A percentile compares a stretch with the other conserved stretches of the same genome.
Conservation (phyloP, 1,140 invertebrate species). For the Cyphomyrmex costatus region DNA sequence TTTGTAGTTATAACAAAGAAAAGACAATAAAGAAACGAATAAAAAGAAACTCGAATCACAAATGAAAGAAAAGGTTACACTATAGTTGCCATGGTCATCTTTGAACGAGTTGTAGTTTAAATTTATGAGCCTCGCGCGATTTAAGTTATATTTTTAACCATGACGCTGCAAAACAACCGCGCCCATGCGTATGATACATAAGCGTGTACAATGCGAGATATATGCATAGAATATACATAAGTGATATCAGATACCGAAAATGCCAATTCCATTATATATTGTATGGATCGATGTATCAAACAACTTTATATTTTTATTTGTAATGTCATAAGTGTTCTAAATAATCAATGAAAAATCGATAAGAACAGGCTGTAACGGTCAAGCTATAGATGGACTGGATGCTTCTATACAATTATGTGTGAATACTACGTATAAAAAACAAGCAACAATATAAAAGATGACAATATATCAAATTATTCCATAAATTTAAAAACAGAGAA, state of each 20-base stretch:
- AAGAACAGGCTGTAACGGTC: no score
- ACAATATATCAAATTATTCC: no score
- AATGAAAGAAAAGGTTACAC: not conserved
- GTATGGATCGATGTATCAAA: not conserved
- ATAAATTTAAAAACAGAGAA: no score
- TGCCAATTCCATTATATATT: not conserved
- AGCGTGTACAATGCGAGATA: not conserved
- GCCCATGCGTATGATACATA: not conserved
- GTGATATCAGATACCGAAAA: not conserved
- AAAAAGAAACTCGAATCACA: not conserved
- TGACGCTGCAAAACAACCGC: constrained; percentile 30
- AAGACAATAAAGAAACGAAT: not conserved
- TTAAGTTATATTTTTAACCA: constrained; percentile 54
- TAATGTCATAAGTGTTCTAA: not conserved
- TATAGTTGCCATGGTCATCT: not conserved
- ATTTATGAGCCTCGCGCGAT: not conserved
- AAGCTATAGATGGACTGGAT: no score
- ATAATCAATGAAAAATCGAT: no score
- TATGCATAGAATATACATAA: not conserved
- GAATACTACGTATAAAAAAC: no score
- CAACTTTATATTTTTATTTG: constrained; percentile 7
- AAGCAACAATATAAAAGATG: no score
- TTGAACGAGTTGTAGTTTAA: constrained; percentile 6
- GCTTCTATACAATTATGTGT: no score
- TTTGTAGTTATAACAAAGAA: not conserved